phyloP scores from a whole-genome alignment of 2,113 vertebrate genomes.

The Corythornis vintsioides region DNA sequence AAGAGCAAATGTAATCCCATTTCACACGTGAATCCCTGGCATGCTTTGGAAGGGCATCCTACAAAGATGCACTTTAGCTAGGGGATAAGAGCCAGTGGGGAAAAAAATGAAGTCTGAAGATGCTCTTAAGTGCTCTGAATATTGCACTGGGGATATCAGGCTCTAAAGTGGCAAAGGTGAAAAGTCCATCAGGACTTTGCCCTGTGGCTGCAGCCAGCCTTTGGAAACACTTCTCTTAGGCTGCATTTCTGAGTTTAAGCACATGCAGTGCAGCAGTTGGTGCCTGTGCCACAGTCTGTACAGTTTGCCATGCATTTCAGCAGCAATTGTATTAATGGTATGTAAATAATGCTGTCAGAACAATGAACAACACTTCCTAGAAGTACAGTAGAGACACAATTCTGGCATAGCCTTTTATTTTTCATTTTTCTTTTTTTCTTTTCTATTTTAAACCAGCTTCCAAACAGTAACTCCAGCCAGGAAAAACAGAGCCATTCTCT shows the following conservation, averaged over 20 bases:
- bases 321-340: constrained; percentile 31
- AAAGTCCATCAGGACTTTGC: background rate
- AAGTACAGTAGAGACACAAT: constrained; percentile 38
- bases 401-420: constrained; percentile 40
- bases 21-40: background rate
- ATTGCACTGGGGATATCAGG: background rate
- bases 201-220: background rate
- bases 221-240: background rate
- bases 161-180: background rate
- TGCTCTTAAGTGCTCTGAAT: background rate
- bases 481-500: constrained; percentile 79
- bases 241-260: background rate
- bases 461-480: constrained; percentile 71
- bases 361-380: constrained; percentile 56
- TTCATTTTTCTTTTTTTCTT: constrained; percentile 61
- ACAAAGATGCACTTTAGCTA: background rate
- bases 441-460: constrained; percentile 74
- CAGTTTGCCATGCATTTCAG: background rate
- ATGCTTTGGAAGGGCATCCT: background rate
- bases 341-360: constrained; percentile 50
- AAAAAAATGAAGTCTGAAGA: background rate
- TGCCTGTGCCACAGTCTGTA: background rate
- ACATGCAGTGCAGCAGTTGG: background rate
- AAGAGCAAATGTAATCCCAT: background rate
- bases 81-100: background rate